Evolutionary conservation across 2,888 invertebrate species (phyloP), one percentile per base, ranked within the genome.

Genomic region (Drosophila borealis): DNA sequence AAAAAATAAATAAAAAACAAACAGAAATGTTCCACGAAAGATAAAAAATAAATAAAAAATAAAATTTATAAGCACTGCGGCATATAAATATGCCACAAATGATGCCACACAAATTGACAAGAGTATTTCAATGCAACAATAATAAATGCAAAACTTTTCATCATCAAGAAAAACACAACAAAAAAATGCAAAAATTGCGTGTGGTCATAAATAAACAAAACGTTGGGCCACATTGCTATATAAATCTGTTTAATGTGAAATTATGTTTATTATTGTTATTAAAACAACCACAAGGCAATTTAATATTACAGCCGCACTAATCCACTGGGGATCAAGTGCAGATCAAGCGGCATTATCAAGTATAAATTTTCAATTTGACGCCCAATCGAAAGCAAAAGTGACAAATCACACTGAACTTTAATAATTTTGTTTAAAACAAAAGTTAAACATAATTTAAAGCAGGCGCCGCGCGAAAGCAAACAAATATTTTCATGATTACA

Each of bases 311-410:
- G 83, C 80, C 84, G 56, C 73, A 78, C 83, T 90, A 90, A 90
- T 90, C 90, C 88, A 82, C 81, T 78, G 48, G 74, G 86, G 90
- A 90, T 91, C 91, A 91, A 88, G 77, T 80, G 80, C 78, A 87
- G 90, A 91, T 90, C 88, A 90, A 89, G 80, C 80, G 82, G 88
- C 80, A 80, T 88, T 88, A 87, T 80, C 81, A 73, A 63, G 85
- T 68, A 80, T 87, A 89, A 70, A 85, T 82, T 84, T 85, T 79
- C 80, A 88, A 87, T 88, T 88, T 80, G 68, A 80, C 66, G 50
- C 53, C 39, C 14, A 36, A 59, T 37, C 64, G 46, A 72, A 71
- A 81, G 41, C 69, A 72, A 83, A 78, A 80, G 74, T 83, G 74
- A 77, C 73, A 80, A 75, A 81, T 80, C 76, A 75, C 81, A 83